Base-by-base conservation (phyloP, 2,113 vertebrate species). In the Petrocephalus microphthalmus region DNA sequence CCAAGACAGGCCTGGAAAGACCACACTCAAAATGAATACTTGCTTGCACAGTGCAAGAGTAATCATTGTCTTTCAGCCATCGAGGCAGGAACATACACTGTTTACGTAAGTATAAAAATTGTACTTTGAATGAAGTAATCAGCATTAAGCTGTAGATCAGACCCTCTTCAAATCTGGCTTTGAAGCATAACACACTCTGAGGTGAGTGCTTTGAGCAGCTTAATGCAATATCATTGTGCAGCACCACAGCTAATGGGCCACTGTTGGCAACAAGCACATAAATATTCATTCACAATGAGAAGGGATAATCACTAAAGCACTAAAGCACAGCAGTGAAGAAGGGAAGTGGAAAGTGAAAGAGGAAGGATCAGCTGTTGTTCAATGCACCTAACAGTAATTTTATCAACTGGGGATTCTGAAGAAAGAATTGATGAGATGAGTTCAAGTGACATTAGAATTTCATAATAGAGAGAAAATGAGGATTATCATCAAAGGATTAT, bases 91-190 rank as follows among this genome's bases (percentile, higher is more conserved):
- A 87, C 89, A 89, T 88, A 90, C 82, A 74, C 89, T 89, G 90
- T 90, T 92, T 90, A 89, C 90, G 89, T 90, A 90, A 91, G 90
- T 67, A 88, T 87, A 88, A 91, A 91, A 91, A 91, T 89, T 49
- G 87, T 88, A 74, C 89, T 91, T 89, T 90, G 91, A 91, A 91
- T 89, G 81, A 45, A 74, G 88, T 89, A 92, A 92, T 92, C 90
- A 91, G 87, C 81, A 17, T 89, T 88, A 90, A 87, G 85, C 47
- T 88, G 88, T 90, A 91, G 89, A 89, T 91, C 90, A 90, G 85
- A 52, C 88, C 71, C 71, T 89, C 86, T 60, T 84, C 56, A 88
- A 88, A 51, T 81, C 84, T 54, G 87, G 83, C 88, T 86, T 84
- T 88, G 84, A 90, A 85, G 84, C 82, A 49, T 42, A 84, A 88